phyloP scores from a whole-genome alignment of 2,888 invertebrate genomes.

The Idaea straminata region DNA sequence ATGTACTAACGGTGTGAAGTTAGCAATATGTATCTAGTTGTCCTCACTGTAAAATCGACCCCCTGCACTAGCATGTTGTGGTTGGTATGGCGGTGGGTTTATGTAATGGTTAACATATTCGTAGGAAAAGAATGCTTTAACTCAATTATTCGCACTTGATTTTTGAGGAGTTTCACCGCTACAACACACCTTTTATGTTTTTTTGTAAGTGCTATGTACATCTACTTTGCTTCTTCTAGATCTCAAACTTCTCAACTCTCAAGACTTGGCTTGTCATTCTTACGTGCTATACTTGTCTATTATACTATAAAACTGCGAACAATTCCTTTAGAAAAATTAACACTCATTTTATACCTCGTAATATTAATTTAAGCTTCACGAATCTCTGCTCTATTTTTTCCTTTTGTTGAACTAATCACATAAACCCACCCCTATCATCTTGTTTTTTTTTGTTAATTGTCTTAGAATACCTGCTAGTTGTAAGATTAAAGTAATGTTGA shows the following conservation, averaged over 20 bases:
- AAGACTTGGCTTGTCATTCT: constrained; percentile 14
- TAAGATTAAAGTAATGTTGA: constrained; percentile 20
- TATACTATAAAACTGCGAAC: neutral
- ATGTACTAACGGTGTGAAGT: neutral
- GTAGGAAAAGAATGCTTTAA: constrained; percentile 10
- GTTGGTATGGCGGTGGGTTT: constrained; percentile 75
- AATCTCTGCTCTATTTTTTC: constrained; percentile 64
- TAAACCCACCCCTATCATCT: constrained; percentile 72
- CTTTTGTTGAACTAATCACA: constrained; percentile 42
- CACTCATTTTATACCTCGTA: neutral
- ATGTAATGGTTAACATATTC: constrained; percentile 66
- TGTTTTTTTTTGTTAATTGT: constrained; percentile 30
- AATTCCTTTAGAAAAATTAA: neutral
- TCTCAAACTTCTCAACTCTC: constrained; percentile 5
- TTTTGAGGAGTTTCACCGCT: constrained; percentile 41
- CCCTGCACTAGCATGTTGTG: constrained; percentile 61
- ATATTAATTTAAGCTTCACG: constrained; percentile 15
- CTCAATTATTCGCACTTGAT: constrained; percentile 30
- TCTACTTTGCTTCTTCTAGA: constrained; percentile 11
- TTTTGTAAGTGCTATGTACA: neutral
- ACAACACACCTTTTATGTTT: neutral
- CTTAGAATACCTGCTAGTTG: constrained; percentile 23
- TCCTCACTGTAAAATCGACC: constrained; percentile 9
- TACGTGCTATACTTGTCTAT: neutral
- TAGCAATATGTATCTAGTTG: neutral